Percentiles rank a stretch among this genome's conserved stretches.
Evolutionary conservation across 2,888 invertebrate species (phyloP).

Genomic region (Drosophila nigricruria): DNA sequence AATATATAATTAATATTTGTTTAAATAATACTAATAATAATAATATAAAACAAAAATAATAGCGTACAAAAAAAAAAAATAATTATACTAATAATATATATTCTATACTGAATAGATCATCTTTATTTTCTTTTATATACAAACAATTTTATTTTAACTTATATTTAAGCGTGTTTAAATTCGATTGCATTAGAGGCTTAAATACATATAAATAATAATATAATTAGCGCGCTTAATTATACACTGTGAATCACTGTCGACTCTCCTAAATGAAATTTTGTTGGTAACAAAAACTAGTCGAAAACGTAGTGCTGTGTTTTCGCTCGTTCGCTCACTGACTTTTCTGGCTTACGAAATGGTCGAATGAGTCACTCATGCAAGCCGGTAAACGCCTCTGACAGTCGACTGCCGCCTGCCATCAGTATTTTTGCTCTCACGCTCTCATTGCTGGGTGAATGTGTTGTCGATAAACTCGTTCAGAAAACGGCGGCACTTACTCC

Average conservation of each 20-base stretch:
- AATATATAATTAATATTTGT: no score
- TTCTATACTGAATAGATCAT: no score
- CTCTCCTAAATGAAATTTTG: constrained; percentile 21
- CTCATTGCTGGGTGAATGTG: constrained; percentile 32
- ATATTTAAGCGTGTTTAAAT: no score
- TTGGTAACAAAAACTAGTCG: constrained; percentile 24
- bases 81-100: no score
- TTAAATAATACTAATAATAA: no score
- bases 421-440: constrained; percentile 34
- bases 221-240: background rate
- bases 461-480: constrained; percentile 40
- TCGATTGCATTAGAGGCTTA: no score
- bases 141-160: no score
- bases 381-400: constrained; percentile 41
- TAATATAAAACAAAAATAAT: no score
- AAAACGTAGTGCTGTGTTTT: constrained; percentile 10
- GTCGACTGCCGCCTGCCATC: background rate
- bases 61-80: no score
- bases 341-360: constrained; percentile 44
- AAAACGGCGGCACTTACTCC: constrained; percentile 42
- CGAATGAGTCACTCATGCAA: constrained; percentile 50
- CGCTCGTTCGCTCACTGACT: constrained; percentile 8
- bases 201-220: no score
- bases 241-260: background rate
- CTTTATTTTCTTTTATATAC: no score